Evolutionary conservation across 2,113 vertebrate genomes (phyloP), one percentile per base, ranked within the genome.

Genomic region (Nannobrachium achirus): DNA sequence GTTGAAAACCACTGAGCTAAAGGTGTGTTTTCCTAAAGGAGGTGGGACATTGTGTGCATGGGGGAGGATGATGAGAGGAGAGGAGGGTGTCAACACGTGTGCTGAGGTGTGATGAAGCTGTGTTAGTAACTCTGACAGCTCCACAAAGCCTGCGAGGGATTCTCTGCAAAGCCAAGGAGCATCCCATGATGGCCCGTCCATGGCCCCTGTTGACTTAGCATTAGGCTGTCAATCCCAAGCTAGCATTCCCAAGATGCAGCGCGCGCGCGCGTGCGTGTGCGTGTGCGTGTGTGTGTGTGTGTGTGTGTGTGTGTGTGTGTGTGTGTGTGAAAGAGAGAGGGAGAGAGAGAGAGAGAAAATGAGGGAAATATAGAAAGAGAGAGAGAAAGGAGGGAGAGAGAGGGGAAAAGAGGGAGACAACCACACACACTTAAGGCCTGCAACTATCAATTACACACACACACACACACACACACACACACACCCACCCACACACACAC

Each of bases 101-200:
- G 25, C 42, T 50, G 15, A 25, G 61, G 41, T 46, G n/a, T 56
- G 59, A 71, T 19, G 55, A 55, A 77, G 44, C 73, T 9, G 1
- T 13, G 20, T 63, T 46, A 49, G 13, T 7, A 7, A 50, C 64
- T 81, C 66, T 63, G 59, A 63, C 10, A 1, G 69, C 75, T 89
- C 75, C 81, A 67, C 63, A 66, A 77, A 76, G 69, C 63, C 61
- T 42, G 39, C 39, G 19, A 56, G 20, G 55, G 61, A 77, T 65
- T 64, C 78, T 64, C 69, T 51, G 69, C 65, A 84, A 88, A 88
- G 73, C 73, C 75, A 44, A 25, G 61, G 58, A 57, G 69, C 69
- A 73, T 82, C 58, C 51, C 63, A 59, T 20, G 42, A 59, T 20
- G 42, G 42, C 44, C 57, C 59, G 6, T 33, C 25, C 25, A 33